Percentiles rank a stretch among this genome's conserved stretches.
Evolutionary conservation across 1,140 invertebrate genomes (phyloP).

Genomic region (Drosophila bifasciata): DNA sequence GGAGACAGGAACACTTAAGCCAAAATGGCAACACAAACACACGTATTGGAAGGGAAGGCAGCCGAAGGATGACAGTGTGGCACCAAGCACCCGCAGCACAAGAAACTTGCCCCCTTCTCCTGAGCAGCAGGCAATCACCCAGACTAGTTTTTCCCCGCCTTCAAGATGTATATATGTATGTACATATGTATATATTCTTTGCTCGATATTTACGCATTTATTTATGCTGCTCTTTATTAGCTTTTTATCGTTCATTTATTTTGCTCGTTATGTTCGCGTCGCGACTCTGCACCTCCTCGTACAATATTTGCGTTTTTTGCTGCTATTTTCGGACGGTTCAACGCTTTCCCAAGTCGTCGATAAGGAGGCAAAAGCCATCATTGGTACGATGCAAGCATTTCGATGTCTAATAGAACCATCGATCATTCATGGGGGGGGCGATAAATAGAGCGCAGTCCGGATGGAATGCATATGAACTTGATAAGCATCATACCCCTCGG

Average conservation of each 20-base stretch:
- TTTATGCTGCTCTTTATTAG: constrained; percentile 78
- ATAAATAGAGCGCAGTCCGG: background rate
- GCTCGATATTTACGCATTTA: constrained; percentile 72
- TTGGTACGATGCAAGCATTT: constrained; percentile 15
- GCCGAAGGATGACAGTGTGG: constrained; percentile 26
- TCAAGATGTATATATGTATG: constrained; percentile 30
- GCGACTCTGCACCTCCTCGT: constrained; percentile 13
- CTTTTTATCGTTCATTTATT: constrained; percentile 81
- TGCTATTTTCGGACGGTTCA: constrained; percentile 37
- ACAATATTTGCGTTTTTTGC: constrained; percentile 26
- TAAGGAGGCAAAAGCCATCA: constrained; percentile 2
- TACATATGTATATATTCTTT: no score
- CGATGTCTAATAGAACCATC: constrained; percentile 33
- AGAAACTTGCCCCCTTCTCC: background rate
- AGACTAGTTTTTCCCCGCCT: constrained; percentile 16
- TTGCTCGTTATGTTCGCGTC: constrained; percentile 65
- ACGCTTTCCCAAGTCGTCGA: constrained; percentile 4
- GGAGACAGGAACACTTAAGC: constrained; percentile 47
- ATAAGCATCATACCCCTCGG: constrained; percentile 20
- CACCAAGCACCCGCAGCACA: background rate
- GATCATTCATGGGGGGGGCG: constrained; percentile 16
- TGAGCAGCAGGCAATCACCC: constrained; percentile 49
- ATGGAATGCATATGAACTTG: constrained; percentile 48
- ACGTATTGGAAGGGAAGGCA: constrained; percentile 50
- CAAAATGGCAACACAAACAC: constrained; percentile 58